These are phyloP conservation scores for Silurus glanis DNA, from an alignment of 2,113 vertebrate species.

Conservation along the genomic window DNA sequence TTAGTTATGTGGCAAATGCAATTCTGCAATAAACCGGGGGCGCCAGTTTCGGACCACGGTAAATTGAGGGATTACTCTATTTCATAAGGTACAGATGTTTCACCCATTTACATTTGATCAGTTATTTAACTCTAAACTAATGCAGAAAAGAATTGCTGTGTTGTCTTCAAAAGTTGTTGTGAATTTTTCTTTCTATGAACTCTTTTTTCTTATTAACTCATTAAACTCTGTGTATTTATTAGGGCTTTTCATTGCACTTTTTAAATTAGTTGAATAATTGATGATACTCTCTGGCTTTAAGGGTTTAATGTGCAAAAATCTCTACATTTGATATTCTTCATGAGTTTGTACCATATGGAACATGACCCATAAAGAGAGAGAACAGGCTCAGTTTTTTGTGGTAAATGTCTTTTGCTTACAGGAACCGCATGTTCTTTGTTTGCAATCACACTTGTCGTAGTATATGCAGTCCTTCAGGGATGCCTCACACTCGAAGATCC, in stretches of 20 bases:
- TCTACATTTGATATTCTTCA: background rate
- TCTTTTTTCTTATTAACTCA: background rate
- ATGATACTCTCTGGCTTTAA: background rate
- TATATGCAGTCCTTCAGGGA: background rate
- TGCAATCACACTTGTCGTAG: background rate
- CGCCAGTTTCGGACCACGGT: too few relatives aligned
- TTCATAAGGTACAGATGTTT: background rate
- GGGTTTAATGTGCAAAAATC: background rate
- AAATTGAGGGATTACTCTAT: background rate
- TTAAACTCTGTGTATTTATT: background rate
- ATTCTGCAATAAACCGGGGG: too few relatives aligned
- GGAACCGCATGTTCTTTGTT: constrained; percentile 14
- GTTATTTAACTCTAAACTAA: background rate
- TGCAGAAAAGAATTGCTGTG: background rate
- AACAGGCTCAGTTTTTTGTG: background rate
- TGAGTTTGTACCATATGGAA: background rate
- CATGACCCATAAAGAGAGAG: background rate
- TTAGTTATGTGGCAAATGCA: too few relatives aligned
- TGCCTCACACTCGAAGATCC: background rate
- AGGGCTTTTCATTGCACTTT: background rate
- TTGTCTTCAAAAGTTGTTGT: background rate
- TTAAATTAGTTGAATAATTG: background rate
- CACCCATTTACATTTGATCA: background rate
- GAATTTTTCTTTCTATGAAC: background rate
- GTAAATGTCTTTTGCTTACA: background rate